A percentile compares a stretch with the other conserved stretches of the same genome.
phyloP scores from a whole-genome alignment of 2,113 vertebrate species.

The Thamnaconus septentrionalis region DNA sequence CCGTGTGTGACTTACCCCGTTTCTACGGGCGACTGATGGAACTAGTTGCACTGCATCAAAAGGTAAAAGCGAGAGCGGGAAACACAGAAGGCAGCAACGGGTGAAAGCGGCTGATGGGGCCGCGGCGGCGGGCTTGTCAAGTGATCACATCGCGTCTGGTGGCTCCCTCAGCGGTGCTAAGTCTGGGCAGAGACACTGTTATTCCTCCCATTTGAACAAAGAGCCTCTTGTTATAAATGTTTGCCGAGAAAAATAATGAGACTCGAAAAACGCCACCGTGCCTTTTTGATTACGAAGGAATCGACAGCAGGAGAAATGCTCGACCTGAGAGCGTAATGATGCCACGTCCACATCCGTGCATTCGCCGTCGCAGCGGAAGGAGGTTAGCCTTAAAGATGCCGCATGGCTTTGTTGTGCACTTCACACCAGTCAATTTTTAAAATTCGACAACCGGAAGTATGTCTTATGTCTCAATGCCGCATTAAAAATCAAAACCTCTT shows the following conservation, averaged over 20 bases:
- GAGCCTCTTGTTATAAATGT: not conserved
- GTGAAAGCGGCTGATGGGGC: slow-evolving; percentile 11
- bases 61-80: not conserved
- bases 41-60: slow-evolving; percentile 10
- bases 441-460: slow-evolving; percentile 4
- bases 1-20: slow-evolving; percentile 6
- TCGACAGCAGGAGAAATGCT: slow-evolving; percentile 2
- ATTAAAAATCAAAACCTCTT: slow-evolving; percentile 15
- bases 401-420: not conserved
- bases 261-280: not conserved
- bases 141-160: slow-evolving; percentile 11
- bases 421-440: not conserved
- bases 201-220: slow-evolving; percentile 22
- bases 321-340: no score
- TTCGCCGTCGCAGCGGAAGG: no score
- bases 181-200: slow-evolving; percentile 2
- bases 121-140: not conserved
- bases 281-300: not conserved
- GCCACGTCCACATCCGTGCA: no score
- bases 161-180: not conserved
- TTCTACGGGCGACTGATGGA: not conserved
- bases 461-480: slow-evolving; percentile 11
- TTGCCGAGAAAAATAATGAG: not conserved
- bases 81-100: not conserved
- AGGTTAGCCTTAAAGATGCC: no score